These are phyloP conservation scores for Amphiprion ocellaris DNA, from an alignment of 2,113 vertebrate species.

Conservation along the genomic window DNA sequence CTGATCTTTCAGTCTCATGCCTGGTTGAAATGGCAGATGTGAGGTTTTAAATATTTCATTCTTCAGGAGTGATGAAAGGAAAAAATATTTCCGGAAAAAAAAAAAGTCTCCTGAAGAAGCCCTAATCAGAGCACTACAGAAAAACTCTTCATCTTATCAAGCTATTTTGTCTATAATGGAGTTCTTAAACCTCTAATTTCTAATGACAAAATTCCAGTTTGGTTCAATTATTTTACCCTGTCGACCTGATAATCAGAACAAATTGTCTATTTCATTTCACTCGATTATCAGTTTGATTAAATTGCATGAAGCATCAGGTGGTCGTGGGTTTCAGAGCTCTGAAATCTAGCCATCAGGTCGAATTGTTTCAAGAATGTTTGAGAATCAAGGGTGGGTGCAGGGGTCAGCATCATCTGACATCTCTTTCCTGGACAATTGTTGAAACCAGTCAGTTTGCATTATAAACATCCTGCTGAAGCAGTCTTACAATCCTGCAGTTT, in stretches of 20 bases:
- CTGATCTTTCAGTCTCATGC: constrained; percentile 65
- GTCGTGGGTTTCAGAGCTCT: neutral
- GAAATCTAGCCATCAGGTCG: neutral
- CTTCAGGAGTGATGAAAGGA: constrained; percentile 33
- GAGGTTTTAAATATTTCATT: constrained; percentile 57
- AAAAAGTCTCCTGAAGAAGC: constrained; percentile 17
- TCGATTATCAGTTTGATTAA: neutral
- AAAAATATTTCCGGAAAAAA: constrained; percentile 22
- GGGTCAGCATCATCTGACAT: neutral
- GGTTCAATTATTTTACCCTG: too few species aligned
- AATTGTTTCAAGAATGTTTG: too few species aligned
- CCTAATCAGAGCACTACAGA: neutral
- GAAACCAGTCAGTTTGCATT: neutral
- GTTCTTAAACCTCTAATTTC: neutral
- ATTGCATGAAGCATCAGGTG: too few species aligned
- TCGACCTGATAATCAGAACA: too few species aligned
- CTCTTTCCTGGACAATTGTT: neutral
- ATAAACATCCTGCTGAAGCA: neutral
- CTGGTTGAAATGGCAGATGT: constrained; percentile 54
- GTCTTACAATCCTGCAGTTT: neutral
- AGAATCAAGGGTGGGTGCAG: too few species aligned
- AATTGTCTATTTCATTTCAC: too few species aligned
- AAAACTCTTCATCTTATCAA: neutral
- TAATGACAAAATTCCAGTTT: constrained; percentile 4
- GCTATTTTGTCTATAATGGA: neutral